phyloP scores from a whole-genome alignment of 2,113 vertebrate species.

The Diphyllodes magnificus region DNA sequence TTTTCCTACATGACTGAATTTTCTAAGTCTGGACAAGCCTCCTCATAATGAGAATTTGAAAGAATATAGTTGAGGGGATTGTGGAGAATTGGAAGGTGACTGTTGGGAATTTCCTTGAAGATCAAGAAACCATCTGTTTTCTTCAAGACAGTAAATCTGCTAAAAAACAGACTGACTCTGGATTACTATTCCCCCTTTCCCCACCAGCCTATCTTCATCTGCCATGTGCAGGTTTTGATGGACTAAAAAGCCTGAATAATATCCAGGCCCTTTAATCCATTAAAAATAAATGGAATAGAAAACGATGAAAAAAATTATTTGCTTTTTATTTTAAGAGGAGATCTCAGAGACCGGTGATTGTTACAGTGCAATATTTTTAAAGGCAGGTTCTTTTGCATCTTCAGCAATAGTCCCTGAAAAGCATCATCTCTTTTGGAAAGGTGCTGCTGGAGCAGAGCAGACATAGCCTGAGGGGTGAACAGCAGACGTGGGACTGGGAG shows the following conservation, averaged over 20 bases:
- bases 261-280: neutral
- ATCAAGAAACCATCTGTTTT: neutral
- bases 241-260: neutral
- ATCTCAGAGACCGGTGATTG: neutral
- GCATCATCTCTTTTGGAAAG: neutral
- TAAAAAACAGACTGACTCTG: neutral
- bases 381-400: neutral
- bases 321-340: neutral
- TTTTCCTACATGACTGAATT: slow-evolving; percentile 12
- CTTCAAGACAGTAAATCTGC: neutral
- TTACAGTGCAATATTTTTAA: neutral
- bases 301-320: neutral
- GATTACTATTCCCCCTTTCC: neutral
- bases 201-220: neutral
- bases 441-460: neutral
- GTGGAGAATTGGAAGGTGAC: neutral
- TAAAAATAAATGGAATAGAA: neutral
- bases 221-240: neutral
- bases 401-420: neutral
- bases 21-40: neutral
- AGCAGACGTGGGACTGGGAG: neutral
- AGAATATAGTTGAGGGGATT: neutral
- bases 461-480: neutral
- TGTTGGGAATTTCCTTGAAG: slow-evolving; percentile 1
- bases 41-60: neutral